These are phyloP conservation scores for Sapayoa aenigma DNA, from an alignment of 2,113 vertebrate species.

Conservation along the genomic window DNA sequence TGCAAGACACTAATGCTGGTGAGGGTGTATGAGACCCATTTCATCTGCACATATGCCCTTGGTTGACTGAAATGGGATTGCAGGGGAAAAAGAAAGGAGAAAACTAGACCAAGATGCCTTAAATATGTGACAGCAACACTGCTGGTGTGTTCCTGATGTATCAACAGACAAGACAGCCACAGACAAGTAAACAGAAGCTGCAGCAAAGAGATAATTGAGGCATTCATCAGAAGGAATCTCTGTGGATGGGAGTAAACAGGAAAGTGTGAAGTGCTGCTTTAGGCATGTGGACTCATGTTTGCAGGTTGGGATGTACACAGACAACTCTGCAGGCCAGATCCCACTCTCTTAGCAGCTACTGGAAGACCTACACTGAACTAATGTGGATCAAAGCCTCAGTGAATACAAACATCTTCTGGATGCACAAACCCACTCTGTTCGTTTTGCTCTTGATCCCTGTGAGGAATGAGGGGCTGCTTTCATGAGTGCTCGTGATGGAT, in stretches of 20 bases:
- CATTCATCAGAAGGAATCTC: background rate
- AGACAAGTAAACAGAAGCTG: background rate
- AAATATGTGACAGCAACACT: background rate
- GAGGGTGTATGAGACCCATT: background rate
- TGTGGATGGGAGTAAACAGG: background rate
- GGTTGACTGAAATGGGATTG: background rate
- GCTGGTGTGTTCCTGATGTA: background rate
- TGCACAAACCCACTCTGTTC: background rate
- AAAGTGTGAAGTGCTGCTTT: background rate
- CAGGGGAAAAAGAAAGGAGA: background rate
- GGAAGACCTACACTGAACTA: background rate
- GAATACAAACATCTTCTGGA: background rate
- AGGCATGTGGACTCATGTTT: background rate
- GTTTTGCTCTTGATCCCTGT: background rate
- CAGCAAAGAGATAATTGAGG: background rate
- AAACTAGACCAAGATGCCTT: background rate
- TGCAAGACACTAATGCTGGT: background rate
- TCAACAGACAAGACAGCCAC: background rate
- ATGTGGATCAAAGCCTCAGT: background rate
- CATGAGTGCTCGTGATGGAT: background rate
- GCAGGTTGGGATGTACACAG: background rate
- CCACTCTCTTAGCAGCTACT: background rate
- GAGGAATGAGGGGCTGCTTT: rapidly evolving
- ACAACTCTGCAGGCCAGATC: background rate
- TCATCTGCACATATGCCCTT: background rate